Conservation (phyloP, 2,113 vertebrate species). For the Pluvianellus socialis region DNA sequence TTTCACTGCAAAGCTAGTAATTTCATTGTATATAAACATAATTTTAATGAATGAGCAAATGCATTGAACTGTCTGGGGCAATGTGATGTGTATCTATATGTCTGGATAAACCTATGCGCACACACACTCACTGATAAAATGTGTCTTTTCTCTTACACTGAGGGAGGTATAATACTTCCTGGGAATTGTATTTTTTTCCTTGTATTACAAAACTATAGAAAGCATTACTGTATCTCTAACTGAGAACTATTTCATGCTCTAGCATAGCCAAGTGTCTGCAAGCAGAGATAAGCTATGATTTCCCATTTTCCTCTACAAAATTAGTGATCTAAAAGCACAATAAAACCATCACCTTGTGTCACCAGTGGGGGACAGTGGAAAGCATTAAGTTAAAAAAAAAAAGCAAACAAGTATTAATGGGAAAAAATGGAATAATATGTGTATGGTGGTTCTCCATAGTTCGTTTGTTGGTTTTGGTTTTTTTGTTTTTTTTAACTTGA, state of each 20-base stretch:
- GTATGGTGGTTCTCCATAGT: not conserved
- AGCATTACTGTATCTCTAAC: conserved; percentile 52
- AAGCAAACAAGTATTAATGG: not conserved
- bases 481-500: not conserved
- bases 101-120: conserved; percentile 6
- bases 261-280: conserved; percentile 70
- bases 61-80: conserved; percentile 3
- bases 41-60: conserved; percentile 34
- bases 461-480: not conserved
- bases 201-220: conserved; percentile 53
- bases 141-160: conserved; percentile 1
- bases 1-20: not conserved
- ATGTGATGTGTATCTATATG: not conserved
- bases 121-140: not conserved
- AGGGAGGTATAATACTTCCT: conserved; percentile 4
- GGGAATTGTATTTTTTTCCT: not conserved
- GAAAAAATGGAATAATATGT: not conserved
- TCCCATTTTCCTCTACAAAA: conserved; percentile 70
- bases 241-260: conserved; percentile 65
- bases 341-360: conserved; percentile 61
- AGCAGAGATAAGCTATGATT: conserved; percentile 73
- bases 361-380: not conserved
- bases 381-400: not conserved
- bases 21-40: not conserved
- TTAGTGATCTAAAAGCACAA: conserved; percentile 70